phyloP scores from a whole-genome alignment of 2,113 vertebrate genomes.

The Tympanuchus pallidicinctus region DNA sequence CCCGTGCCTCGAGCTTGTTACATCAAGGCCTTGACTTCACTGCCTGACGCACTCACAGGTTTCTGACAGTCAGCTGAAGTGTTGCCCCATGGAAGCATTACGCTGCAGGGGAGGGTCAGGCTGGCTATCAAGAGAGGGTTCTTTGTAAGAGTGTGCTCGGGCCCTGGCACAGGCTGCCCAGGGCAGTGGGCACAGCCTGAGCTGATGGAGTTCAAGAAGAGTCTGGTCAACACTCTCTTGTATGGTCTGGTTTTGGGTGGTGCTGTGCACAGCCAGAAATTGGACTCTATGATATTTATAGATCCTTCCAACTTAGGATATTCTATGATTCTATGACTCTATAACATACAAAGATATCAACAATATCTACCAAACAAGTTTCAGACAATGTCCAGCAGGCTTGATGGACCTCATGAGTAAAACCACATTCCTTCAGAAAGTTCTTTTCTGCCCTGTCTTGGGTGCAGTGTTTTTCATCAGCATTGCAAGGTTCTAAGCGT shows the following conservation, averaged over 20 bases:
- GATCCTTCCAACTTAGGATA: too few species aligned
- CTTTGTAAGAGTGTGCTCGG: too few species aligned
- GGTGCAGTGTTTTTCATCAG: neutral
- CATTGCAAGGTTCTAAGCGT: rapidly evolving
- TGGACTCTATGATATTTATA: too few species aligned
- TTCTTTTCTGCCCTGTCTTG: neutral
- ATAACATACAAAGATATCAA: neutral
- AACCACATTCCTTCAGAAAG: neutral
- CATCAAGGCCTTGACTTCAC: neutral
- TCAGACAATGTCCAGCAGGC: neutral
- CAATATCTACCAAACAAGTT: neutral
- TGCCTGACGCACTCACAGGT: rapidly evolving
- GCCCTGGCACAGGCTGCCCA: too few species aligned
- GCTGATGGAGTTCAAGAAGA: too few species aligned
- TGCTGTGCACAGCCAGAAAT: too few species aligned
- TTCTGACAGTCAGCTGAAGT: neutral
- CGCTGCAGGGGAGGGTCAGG: neutral
- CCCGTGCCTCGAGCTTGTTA: rapidly evolving
- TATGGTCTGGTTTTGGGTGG: too few species aligned
- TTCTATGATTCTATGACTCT: too few species aligned
- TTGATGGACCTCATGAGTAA: neutral
- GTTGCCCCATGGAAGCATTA: rapidly evolving
- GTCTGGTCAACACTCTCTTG: too few species aligned
- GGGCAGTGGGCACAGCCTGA: too few species aligned
- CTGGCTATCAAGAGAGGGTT: too few species aligned